A percentile compares a stretch with the other conserved stretches of the same genome.
phyloP scores from a whole-genome alignment of 2,797 vertebrate genomes.

The Poecilia velifera region DNA sequence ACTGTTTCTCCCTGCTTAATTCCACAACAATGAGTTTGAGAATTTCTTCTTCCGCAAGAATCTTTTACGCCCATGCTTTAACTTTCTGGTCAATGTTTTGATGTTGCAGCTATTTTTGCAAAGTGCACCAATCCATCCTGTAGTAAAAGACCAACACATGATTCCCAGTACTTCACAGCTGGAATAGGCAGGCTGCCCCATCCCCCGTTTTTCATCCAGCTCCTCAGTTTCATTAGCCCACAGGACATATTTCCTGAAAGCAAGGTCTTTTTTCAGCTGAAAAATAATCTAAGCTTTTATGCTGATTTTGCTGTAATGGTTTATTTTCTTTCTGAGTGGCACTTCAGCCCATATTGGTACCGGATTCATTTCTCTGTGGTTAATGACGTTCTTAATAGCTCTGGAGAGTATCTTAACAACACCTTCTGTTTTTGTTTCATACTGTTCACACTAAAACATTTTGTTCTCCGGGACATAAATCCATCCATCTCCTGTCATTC shows the following conservation, averaged over 20 bases:
- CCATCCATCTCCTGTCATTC: neutral
- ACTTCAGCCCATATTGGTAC: neutral
- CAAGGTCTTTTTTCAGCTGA: neutral
- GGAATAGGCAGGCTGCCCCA: neutral
- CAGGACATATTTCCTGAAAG: neutral
- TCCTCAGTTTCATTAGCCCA: neutral
- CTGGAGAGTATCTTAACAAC: neutral
- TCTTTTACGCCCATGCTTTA: neutral
- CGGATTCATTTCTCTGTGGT: neutral
- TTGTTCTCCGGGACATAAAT: neutral
- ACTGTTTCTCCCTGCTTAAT: neutral
- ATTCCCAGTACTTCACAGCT: neutral
- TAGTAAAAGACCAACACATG: neutral
- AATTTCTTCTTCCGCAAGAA: neutral
- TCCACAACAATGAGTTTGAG: neutral
- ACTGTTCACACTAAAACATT: neutral
- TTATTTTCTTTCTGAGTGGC: neutral
- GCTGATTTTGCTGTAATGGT: neutral
- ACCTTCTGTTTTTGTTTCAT: neutral
- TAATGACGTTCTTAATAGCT: neutral
- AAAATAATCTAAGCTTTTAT: neutral
- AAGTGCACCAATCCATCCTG: neutral
- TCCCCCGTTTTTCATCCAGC: neutral
- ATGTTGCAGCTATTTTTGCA: neutral
- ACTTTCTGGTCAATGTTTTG: neutral